A percentile compares a stretch with the other conserved stretches of the same genome.
These are phyloP conservation scores for Noctua janthina DNA, from an alignment of 2,888 invertebrate species.

Conservation along the genomic window DNA sequence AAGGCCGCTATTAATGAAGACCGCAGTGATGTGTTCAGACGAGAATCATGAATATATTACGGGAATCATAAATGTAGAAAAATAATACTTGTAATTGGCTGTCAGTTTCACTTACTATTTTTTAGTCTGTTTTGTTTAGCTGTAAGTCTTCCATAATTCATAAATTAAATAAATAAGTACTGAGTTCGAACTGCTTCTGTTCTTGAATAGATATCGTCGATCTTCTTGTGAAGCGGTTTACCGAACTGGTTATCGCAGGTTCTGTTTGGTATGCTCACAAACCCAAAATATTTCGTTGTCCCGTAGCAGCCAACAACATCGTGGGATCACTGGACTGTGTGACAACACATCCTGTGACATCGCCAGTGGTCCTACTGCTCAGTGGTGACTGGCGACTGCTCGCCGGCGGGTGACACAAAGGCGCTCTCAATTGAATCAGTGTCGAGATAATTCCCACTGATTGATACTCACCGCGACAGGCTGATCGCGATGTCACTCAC, in stretches of 20 bases:
- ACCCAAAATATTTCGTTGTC: not conserved
- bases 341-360: not conserved
- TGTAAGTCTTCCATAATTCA: too few species aligned
- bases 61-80: not conserved
- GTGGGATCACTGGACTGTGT: not conserved
- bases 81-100: too few species aligned
- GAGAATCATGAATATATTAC: not conserved
- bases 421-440: conserved; percentile 47
- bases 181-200: not conserved
- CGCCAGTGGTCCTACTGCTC: not conserved
- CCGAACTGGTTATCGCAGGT: not conserved
- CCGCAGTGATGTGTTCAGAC: not conserved
- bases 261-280: too few species aligned
- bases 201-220: not conserved
- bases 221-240: not conserved
- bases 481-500: conserved; percentile 32
- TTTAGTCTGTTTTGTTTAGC: too few species aligned
- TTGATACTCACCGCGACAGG: conserved; percentile 3
- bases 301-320: too few species aligned
- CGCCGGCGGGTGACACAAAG: conserved; percentile 3
- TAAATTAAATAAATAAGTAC: not conserved
- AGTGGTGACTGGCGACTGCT: not conserved
- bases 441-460: conserved; percentile 12
- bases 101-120: too few species aligned
- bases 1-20: not conserved